A percentile compares a stretch with the other conserved stretches of the same genome.
Conservation (phyloP, 2,113 vertebrate genomes). For the Glareola pratincola region DNA sequence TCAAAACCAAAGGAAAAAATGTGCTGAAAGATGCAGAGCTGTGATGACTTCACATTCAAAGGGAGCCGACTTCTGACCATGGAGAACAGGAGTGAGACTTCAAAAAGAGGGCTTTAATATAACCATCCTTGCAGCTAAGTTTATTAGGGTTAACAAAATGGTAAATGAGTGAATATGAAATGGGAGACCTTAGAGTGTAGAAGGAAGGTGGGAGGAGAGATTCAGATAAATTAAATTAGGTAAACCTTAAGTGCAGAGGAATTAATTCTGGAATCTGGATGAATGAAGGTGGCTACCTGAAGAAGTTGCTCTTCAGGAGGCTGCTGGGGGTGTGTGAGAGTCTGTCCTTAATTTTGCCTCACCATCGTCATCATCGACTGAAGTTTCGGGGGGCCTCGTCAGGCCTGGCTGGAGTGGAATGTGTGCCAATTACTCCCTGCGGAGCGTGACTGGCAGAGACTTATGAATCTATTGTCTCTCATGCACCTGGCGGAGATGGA, state of each 20-base stretch:
- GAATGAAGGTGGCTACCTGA: neutral
- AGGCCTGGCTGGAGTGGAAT: too few relatives aligned
- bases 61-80: neutral
- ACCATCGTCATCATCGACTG: too few relatives aligned
- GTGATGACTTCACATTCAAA: neutral
- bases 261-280: neutral
- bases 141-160: neutral
- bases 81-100: neutral
- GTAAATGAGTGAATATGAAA: neutral
- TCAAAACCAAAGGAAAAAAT: neutral
- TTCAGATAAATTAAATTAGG: neutral
- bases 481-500: too few relatives aligned
- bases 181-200: neutral
- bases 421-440: too few relatives aligned
- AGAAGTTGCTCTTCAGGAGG: neutral
- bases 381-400: too few relatives aligned
- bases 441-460: too few relatives aligned
- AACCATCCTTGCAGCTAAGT: neutral
- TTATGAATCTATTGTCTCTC: too few relatives aligned
- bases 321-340: too few relatives aligned
- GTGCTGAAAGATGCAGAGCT: neutral
- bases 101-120: neutral
- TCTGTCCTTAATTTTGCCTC: too few relatives aligned
- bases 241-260: neutral
- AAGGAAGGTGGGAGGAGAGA: neutral